phyloP scores from a whole-genome alignment of 1,140 invertebrate species.

The Tetramorium simillimum region DNA sequence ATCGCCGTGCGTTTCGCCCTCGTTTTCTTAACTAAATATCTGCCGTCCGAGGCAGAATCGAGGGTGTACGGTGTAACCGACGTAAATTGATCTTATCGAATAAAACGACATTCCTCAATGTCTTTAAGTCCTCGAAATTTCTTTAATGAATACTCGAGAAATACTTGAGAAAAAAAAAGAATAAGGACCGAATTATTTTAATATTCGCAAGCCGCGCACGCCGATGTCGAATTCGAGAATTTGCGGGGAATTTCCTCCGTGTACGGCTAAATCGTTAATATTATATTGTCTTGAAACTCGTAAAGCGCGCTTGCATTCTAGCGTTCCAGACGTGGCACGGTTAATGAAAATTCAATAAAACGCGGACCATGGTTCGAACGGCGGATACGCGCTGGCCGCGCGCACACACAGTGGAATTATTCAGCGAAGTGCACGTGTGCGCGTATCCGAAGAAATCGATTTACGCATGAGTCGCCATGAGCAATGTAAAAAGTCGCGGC shows the following conservation, averaged over 20 bases:
- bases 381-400: neutral
- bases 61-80: neutral
- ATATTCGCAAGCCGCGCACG: neutral
- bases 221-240: neutral
- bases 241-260: neutral
- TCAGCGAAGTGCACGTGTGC: neutral
- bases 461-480: slow-evolving; percentile 32
- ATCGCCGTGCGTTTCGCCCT: slow-evolving; percentile 19
- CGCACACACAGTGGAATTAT: slow-evolving; percentile 10
- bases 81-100: neutral
- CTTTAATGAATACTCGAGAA: neutral
- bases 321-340: neutral
- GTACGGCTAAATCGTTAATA: slow-evolving; percentile 14
- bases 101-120: neutral
- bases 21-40: slow-evolving; percentile 45
- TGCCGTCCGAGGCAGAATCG: neutral
- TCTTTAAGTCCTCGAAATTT: neutral
- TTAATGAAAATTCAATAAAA: slow-evolving; percentile 58
- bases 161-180: neutral
- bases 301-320: slow-evolving; percentile 18
- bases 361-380: neutral
- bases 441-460: slow-evolving; percentile 17
- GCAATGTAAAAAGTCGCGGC: slow-evolving; percentile 12
- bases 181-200: neutral
- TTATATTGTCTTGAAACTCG: slow-evolving; percentile 19